Evolutionary conservation across 2,888 invertebrate species (phyloP).

Genomic region (Cerastoderma edule): DNA sequence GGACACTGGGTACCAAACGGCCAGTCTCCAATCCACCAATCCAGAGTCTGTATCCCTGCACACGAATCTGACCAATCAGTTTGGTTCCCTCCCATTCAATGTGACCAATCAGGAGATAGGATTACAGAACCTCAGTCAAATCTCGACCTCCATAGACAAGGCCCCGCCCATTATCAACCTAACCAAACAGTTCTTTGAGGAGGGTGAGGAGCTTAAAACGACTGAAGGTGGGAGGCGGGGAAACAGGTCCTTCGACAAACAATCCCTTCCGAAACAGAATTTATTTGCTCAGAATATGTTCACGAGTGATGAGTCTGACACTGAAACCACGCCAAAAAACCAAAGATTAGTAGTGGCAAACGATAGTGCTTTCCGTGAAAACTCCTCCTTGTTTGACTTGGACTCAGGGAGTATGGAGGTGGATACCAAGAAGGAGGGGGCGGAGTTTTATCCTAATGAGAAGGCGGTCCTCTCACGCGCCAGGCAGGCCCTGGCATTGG

Average conservation of each 20-base stretch:
- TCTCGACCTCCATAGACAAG: slow-evolving; percentile 38
- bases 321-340: slow-evolving; percentile 44
- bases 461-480: slow-evolving; percentile 67
- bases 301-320: slow-evolving; percentile 42
- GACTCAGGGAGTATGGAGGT: slow-evolving; percentile 39
- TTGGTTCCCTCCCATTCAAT: slow-evolving; percentile 69
- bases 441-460: slow-evolving; percentile 45
- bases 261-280: slow-evolving; percentile 47
- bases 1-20: slow-evolving; percentile 81
- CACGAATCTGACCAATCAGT: slow-evolving; percentile 72
- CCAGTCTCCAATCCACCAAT: slow-evolving; percentile 77
- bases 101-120: slow-evolving; percentile 58
- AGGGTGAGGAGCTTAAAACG: slow-evolving; percentile 14
- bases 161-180: slow-evolving; percentile 49
- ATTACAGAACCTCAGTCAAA: slow-evolving; percentile 35
- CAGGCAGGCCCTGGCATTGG: slow-evolving; percentile 63
- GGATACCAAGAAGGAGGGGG: slow-evolving; percentile 27
- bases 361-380: slow-evolving; percentile 60
- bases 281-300: slow-evolving; percentile 35
- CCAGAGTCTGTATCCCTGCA: slow-evolving; percentile 69
- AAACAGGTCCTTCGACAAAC: slow-evolving; percentile 25
- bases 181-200: slow-evolving; percentile 41
- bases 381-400: slow-evolving; percentile 25
- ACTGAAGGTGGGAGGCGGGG: not conserved
- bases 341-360: slow-evolving; percentile 32